Evolutionary conservation across 1,140 invertebrate genomes (phyloP), one percentile per base, ranked within the genome.

Genomic region (Dreissena rostriformis): DNA sequence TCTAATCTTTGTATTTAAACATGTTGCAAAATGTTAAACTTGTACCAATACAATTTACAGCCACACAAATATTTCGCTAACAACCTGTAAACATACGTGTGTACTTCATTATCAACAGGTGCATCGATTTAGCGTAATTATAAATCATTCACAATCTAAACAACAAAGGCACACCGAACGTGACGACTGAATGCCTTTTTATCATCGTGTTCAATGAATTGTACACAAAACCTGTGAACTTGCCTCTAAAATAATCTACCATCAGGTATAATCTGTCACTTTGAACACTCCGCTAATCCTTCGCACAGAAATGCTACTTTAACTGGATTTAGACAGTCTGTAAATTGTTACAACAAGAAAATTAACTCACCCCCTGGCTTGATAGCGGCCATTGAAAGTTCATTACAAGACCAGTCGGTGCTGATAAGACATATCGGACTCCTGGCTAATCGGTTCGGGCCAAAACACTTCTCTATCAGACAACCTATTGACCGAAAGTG

Each of bases 291-390:
- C 24, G 17, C 49, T 73, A 73, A 73, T 73, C 71, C 49, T 49
- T 52, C 49, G 11, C 71, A 73, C 28, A 39, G 71, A 73, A 73
- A 49, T 49, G 28, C 71, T 10, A 39, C 49, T 19, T 39, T 73
- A 73, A 73, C 71, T 11, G 51, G 71, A 73, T 52, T 73, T 73
- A 73, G 51, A 73, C 71, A 49, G 71, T 49, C 28, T 73, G 71
- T 73, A 73, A 73, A 73, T 73, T 73, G 71, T 73, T 29, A 19
- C 71, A 49, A 15, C 49, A 15, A 15, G n/a, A 22, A 49, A n/a
- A 73, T 73, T 73, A 39, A 73, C 51, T 73, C 71, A 17, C 71
- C 71, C 71, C 28, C 71, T 29, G n/a, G 1, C 19, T 10, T 52
- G 71, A 73, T 73, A 73, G 17, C 19, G 2, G 26, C 15, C 29